Evolutionary conservation across 2,113 vertebrate species (phyloP).

Genomic region (Gorilla gorilla): DNA sequence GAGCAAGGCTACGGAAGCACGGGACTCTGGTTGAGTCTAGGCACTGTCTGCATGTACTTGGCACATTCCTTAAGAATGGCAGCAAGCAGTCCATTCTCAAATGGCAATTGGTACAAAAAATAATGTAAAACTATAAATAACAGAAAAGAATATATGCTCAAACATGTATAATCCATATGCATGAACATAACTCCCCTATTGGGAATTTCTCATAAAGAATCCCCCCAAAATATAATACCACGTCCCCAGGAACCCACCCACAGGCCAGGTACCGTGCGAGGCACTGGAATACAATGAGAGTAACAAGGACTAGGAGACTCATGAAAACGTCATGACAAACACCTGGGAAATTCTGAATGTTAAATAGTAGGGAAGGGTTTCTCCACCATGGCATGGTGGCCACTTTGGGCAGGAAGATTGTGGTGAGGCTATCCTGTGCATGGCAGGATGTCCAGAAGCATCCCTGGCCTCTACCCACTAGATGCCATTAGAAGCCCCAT

Average conservation of each 20-base stretch:
- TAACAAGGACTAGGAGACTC: not conserved
- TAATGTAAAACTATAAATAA: not conserved
- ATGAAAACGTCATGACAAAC: not conserved
- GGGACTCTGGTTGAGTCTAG: rapidly evolving
- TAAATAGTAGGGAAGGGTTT: not conserved
- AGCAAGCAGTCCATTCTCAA: not conserved
- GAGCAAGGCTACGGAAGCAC: not conserved
- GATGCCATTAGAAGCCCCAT: not conserved
- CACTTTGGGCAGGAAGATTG: not conserved
- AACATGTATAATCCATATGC: not conserved
- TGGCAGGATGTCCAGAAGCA: not conserved
- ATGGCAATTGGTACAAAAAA: not conserved
- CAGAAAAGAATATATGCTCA: not conserved
- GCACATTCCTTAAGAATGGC: not conserved
- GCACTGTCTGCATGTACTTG: not conserved
- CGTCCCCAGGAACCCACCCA: not conserved
- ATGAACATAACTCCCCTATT: not conserved
- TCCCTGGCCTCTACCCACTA: not conserved
- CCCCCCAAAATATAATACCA: not conserved
- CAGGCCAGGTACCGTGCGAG: not conserved
- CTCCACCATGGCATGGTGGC: not conserved
- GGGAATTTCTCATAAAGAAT: not conserved
- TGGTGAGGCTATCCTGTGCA: not conserved
- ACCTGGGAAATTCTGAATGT: not conserved
- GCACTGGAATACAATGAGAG: not conserved